Evolutionary conservation across 2,113 vertebrate genomes (phyloP).

Genomic region (Oenanthe melanoleuca): DNA sequence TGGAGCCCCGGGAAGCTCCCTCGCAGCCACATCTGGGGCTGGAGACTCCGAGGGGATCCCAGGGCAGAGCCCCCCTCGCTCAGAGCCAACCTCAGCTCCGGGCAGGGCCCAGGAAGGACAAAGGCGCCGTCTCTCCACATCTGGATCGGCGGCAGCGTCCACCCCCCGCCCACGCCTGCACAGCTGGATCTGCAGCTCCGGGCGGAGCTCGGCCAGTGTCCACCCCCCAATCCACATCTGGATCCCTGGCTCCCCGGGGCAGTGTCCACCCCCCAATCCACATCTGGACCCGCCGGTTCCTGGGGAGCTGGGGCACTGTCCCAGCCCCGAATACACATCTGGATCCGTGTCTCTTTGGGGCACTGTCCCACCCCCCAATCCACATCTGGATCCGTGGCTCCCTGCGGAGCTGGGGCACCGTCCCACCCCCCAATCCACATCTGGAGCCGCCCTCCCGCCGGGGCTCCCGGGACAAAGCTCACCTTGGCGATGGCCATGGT

Average conservation of each 20-base stretch:
- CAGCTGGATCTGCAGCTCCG: neutral
- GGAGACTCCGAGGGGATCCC: neutral
- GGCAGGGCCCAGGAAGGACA: neutral
- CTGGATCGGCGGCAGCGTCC: neutral
- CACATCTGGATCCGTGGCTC: neutral
- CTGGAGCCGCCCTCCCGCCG: neutral
- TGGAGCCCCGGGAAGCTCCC: neutral
- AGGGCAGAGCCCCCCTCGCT: neutral
- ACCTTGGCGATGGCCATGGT: conserved; percentile 57
- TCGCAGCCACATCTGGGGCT: neutral
- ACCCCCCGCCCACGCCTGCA: neutral
- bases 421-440: fast-evolving
- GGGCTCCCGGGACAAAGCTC: neutral
- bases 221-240: neutral
- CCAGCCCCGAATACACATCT: too few relatives aligned
- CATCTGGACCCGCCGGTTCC: neutral
- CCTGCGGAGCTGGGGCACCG: neutral
- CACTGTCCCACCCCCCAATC: neutral
- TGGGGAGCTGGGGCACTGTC: too few relatives aligned
- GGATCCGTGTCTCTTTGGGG: neutral
- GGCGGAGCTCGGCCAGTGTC: neutral
- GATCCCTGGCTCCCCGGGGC: fast-evolving
- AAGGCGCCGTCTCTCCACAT: neutral
- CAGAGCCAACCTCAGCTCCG: fast-evolving
- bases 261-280: neutral